These are phyloP conservation scores for Apis cerana DNA, from an alignment of 1,140 invertebrate species.

Conservation along the genomic window DNA sequence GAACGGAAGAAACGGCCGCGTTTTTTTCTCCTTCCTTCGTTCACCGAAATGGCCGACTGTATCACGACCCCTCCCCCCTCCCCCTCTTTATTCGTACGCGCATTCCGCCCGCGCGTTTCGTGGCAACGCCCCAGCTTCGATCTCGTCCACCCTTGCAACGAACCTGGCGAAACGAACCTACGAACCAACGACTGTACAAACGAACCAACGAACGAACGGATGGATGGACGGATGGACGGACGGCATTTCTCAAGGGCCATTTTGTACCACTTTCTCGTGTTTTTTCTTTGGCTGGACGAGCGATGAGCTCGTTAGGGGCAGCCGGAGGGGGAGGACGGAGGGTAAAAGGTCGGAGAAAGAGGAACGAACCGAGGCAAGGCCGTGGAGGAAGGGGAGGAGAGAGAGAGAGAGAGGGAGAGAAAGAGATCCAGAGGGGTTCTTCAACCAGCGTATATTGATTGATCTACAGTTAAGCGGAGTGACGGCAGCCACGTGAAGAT, in stretches of 20 bases:
- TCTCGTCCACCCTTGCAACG: conserved; percentile 32
- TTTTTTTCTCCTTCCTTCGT: background rate
- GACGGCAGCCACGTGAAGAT: conserved; percentile 69
- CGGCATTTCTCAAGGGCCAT: conserved; percentile 75
- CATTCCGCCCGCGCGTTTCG: conserved; percentile 57
- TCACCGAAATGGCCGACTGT: conserved; percentile 59
- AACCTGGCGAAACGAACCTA: conserved; percentile 1
- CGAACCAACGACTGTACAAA: conserved; percentile 45
- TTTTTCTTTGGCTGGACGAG: conserved; percentile 68
- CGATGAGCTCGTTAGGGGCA: conserved; percentile 76
- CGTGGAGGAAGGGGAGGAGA: conserved; percentile 4
- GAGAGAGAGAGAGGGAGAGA: conserved; percentile 22
- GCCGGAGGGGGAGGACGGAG: conserved; percentile 60
- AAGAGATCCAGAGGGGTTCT: conserved; percentile 38
- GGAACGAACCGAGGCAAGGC: conserved; percentile 32
- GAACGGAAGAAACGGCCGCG: background rate
- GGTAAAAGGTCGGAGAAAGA: conserved; percentile 58
- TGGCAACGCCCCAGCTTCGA: conserved; percentile 52
- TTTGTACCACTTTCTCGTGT: conserved; percentile 75
- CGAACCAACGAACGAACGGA: conserved; percentile 5
- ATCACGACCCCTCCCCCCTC: conserved; percentile 4
- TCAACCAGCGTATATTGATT: conserved; percentile 75
- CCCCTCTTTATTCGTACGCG: conserved; percentile 44
- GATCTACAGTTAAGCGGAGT: conserved; percentile 74
- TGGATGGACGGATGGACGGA: conserved; percentile 50